Conservation (phyloP, 2,888 invertebrate species). For the Autographa gamma region DNA sequence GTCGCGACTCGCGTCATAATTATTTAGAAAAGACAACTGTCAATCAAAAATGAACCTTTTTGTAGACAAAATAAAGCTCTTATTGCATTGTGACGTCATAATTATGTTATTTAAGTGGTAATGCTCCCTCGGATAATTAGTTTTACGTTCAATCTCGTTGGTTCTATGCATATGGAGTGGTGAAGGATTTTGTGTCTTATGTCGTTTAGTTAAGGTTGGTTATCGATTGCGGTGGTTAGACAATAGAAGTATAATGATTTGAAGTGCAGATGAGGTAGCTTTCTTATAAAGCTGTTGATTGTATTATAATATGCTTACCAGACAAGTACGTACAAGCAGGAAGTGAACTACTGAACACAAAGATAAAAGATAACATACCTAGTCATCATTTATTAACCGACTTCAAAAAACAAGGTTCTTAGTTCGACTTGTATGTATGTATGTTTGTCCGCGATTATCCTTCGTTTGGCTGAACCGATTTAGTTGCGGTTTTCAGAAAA, state of each 20-base stretch:
- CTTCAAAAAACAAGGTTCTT: no score
- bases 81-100: conserved; percentile 7
- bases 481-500: no score
- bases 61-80: rapidly evolving
- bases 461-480: no score
- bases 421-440: no score
- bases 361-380: no score
- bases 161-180: conserved; percentile 27
- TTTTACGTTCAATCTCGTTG: conserved; percentile 50
- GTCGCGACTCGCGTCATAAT: conserved; percentile 16
- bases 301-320: background rate
- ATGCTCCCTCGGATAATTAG: conserved; percentile 50
- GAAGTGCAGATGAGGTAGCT: conserved; percentile 18
- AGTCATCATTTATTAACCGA: no score
- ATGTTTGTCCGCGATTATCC: no score
- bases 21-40: background rate
- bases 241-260: conserved; percentile 36
- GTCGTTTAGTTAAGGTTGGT: background rate
- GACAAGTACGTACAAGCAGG: no score
- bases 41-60: background rate
- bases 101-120: conserved; percentile 49
- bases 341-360: no score
- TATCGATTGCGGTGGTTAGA: conserved; percentile 4
- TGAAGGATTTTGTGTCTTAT: conserved; percentile 17
- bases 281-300: background rate